Percentiles rank a stretch among this genome's conserved stretches.
phyloP scores from a whole-genome alignment of 1,140 invertebrate species.

The Tenebrio molitor region DNA sequence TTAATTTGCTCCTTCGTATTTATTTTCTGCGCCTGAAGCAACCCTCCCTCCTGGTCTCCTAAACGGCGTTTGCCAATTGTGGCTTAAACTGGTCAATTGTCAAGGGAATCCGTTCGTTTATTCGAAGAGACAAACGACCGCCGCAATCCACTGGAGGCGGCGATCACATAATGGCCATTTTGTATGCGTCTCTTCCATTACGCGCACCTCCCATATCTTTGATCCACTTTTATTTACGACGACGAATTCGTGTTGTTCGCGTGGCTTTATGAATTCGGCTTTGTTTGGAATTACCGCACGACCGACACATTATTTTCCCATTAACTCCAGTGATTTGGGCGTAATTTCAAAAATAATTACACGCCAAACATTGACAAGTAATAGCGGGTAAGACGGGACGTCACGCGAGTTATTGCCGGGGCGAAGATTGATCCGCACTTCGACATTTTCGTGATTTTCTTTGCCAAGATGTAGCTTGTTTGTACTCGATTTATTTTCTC shows the following conservation, averaged over 20 bases:
- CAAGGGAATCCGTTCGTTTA: background rate
- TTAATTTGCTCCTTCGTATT: no score
- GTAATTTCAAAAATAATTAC: slow-evolving; percentile 4
- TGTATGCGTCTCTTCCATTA: background rate
- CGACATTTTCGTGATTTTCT: no score
- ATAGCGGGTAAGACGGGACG: background rate
- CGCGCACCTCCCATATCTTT: background rate
- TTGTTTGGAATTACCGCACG: no score
- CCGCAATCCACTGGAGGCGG: background rate
- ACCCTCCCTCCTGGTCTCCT: no score
- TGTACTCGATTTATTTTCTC: no score
- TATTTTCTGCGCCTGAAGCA: no score
- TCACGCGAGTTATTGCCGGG: background rate
- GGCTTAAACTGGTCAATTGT: background rate
- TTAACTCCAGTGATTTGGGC: background rate
- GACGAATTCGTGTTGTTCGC: no score
- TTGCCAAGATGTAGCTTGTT: no score
- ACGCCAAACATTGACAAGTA: background rate
- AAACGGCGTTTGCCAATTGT: no score
- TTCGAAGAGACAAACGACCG: background rate
- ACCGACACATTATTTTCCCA: background rate
- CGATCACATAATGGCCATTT: background rate
- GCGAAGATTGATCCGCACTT: no score
- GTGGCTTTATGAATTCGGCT: no score
- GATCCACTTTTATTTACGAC: no score